Base-by-base conservation (phyloP, 2,797 vertebrate species). In the Scomberomorus guttatus region DNA sequence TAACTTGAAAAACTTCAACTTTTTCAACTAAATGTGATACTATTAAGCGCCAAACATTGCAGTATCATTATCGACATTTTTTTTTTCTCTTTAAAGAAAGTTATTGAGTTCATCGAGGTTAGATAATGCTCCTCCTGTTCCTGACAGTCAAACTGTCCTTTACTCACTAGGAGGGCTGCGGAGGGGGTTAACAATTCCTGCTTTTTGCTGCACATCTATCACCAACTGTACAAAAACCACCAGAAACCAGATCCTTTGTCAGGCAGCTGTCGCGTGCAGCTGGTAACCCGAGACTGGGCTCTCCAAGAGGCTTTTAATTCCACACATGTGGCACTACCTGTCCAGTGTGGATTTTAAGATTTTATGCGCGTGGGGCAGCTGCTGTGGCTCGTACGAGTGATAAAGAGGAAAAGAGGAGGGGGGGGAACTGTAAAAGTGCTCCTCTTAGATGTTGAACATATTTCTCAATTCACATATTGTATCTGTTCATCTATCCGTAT, bases 221-320 rank as follows among this genome's bases (percentile, higher is more conserved):
- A 94, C 76, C 93, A 94, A 94, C 92, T 89, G 92, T 90, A 92
- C 72, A 89, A 92, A 94, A 95, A 93, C 75, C 89, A 90, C 84
- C 72, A 90, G 94, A 93, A 94, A 95, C 87, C 80, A 81, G 93
- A 95, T 92, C 91, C 77, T 72, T 91, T 90, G 82, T 88, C 87
- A 79, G 86, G 93, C 95, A 95, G 95, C 95, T 96, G 95, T 94
- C 94, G 93, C 92, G 92, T 94, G 94, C 94, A 94, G 94, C 93
- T 94, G 93, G 95, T 95, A 94, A 95, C 90, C 81, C 52, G 77
- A 94, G 84, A 84, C 79, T 0, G 12, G 51, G 65, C 79, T 81
- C 87, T 84, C 69, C 75, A 24, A 86, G 86, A 89, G 82, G 83
- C 85, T 89, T 92, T 90, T 93, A 94, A 94, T 90, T 92, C 92